Base-by-base conservation (phyloP, 2,888 invertebrate genomes). In the Eupithecia abbreviata region DNA sequence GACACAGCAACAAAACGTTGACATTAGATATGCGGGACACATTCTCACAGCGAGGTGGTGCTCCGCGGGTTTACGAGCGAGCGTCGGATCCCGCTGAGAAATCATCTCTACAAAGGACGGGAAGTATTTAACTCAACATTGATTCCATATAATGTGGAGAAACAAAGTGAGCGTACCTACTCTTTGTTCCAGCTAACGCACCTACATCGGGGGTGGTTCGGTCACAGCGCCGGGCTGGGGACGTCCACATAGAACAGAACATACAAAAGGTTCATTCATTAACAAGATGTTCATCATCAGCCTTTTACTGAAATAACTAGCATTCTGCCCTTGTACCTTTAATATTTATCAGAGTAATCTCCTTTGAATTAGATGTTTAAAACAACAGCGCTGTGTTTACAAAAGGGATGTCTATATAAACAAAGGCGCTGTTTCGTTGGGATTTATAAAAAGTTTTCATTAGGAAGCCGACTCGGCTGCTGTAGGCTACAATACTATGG, bases 391-490 rank as follows among this genome's bases (percentile, higher is more conserved):
- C 45, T 67, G 43, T n/a, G 43, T 68, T 47, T 45, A 45, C 45
- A 68, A 47, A 67, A 68, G 70, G 15, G 51, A 30, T 15, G n/a
- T 51, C 41, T 51, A 70, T 70, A 43, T 49, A 62, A 72, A 72
- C 47, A 72, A 65, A 65, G 65, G 65, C 45, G 68, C 15, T 12
- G 68, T 70, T 51, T 51, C 30, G 70, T 41, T 70, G 51, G 18
- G 51, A 70, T 49, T 18, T 69, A 67, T 45, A 69, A 74, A 77
- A 76, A 74, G 65, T 73, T 78, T 78, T 78, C 72, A 78, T 78
- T 74, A 78, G 69, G 62, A 72, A 71, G 75, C 66, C 51, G 62
- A 15, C n/a, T 4, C 43, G 41, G 65, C 65, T 3, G 41, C n/a
- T n/a, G 12, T 13, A n/a, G 0, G 65, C 65, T 74, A 73, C 70